These are phyloP conservation scores for Heliocidaris erythrogramma DNA, from an alignment of 35 echinoderm and acorn worm genomes.

Conservation along the genomic window DNA sequence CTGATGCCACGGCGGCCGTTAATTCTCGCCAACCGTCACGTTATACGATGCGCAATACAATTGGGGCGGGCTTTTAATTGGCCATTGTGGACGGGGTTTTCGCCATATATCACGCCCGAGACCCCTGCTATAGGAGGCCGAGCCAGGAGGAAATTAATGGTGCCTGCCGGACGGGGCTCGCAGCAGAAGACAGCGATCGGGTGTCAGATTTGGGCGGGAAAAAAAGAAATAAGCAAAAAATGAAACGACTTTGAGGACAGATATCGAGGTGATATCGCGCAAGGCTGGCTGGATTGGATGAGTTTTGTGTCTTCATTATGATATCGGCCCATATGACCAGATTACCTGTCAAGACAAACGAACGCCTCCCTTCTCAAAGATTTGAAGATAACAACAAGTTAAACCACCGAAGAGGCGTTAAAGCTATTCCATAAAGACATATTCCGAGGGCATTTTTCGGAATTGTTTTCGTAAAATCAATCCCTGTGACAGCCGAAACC, in stretches of 20 bases:
- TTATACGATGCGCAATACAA: not conserved
- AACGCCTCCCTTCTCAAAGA: not conserved
- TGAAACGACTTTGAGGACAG: not conserved
- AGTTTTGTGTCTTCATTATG: not conserved
- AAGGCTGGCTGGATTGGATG: not conserved
- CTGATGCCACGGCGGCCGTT: not conserved
- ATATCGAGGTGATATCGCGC: not conserved
- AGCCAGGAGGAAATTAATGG: not conserved
- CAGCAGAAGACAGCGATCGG: not conserved
- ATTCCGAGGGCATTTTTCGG: too few species aligned
- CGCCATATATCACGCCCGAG: not conserved
- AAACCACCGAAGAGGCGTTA: too few species aligned
- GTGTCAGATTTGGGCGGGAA: not conserved
- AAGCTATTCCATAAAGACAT: too few species aligned
- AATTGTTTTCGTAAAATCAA: too few species aligned
- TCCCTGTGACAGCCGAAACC: too few species aligned
- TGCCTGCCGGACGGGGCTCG: not conserved
- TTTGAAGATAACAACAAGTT: not conserved
- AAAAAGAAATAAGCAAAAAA: not conserved
- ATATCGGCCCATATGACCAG: not conserved
- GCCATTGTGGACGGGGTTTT: not conserved
- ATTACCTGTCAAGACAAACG: not conserved
- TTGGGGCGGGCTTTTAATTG: conserved; percentile 6
- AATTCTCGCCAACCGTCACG: not conserved
- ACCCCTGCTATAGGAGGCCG: not conserved